Percentiles rank a stretch among this genome's conserved stretches.
phyloP scores from a whole-genome alignment of 2,888 invertebrate species.

The Sphecodes monilicornis region DNA sequence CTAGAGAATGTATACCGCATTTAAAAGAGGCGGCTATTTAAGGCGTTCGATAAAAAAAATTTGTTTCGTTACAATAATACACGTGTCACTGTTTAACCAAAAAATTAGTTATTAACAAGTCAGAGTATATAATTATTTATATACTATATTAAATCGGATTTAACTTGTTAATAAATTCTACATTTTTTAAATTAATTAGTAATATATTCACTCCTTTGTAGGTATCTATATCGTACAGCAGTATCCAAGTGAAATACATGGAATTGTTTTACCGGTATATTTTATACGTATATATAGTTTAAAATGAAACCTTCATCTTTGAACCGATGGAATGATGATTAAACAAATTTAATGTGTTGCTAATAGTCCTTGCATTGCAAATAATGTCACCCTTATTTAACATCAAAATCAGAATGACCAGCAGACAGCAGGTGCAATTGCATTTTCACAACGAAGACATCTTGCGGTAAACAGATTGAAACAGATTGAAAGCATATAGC shows the following conservation, averaged over 20 bases:
- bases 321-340: neutral
- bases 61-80: neutral
- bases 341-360: neutral
- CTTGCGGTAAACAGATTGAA: conserved; percentile 17
- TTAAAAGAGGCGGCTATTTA: conserved; percentile 49
- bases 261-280: neutral
- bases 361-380: neutral
- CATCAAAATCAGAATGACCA: conserved; percentile 19
- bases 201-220: neutral
- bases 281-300: neutral
- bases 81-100: neutral
- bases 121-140: neutral
- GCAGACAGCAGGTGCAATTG: neutral
- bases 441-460: conserved; percentile 21
- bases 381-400: conserved; percentile 12
- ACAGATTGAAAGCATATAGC: neutral
- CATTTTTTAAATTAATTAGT: neutral
- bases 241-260: neutral
- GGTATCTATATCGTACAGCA: neutral
- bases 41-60: conserved; percentile 12
- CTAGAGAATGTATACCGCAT: conserved; percentile 43
- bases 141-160: neutral
- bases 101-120: neutral
- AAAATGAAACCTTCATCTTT: neutral
- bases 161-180: neutral